Evolutionary conservation across 2,797 vertebrate genomes (phyloP).

Genomic region (Molossus alvarezi): DNA sequence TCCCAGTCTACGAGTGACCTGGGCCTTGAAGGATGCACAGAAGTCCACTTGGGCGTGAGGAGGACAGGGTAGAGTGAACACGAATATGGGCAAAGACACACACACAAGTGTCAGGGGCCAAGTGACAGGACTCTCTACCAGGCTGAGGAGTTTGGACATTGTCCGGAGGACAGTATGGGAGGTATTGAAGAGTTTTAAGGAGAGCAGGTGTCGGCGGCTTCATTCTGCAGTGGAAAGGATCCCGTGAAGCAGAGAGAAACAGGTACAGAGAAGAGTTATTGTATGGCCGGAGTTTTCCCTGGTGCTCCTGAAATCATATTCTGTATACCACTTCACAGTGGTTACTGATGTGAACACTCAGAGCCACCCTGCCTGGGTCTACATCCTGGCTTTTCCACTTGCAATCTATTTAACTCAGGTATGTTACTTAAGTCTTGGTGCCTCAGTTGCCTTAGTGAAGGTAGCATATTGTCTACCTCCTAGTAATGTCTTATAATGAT

Average conservation of each 20-base stretch:
- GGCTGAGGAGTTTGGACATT: neutral
- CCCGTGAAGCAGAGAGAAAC: neutral
- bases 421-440: neutral
- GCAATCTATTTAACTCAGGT: neutral
- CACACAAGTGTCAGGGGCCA: neutral
- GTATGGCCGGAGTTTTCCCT: neutral
- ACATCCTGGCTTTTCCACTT: neutral
- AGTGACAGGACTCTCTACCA: neutral
- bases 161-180: neutral
- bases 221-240: neutral
- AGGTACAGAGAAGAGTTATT: neutral
- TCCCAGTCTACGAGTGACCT: neutral
- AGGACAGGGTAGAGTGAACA: neutral
- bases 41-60: neutral
- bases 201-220: neutral
- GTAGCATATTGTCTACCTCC: neutral
- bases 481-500: neutral
- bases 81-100: neutral
- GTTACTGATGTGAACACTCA: neutral
- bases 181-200: neutral
- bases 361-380: neutral
- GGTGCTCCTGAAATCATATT: neutral
- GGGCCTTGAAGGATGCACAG: slow-evolving; percentile 22
- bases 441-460: neutral
- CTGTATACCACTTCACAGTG: rapidly evolving